Base-by-base conservation (phyloP, 2,797 vertebrate genomes). In the Pseudomugil tenellus region DNA sequence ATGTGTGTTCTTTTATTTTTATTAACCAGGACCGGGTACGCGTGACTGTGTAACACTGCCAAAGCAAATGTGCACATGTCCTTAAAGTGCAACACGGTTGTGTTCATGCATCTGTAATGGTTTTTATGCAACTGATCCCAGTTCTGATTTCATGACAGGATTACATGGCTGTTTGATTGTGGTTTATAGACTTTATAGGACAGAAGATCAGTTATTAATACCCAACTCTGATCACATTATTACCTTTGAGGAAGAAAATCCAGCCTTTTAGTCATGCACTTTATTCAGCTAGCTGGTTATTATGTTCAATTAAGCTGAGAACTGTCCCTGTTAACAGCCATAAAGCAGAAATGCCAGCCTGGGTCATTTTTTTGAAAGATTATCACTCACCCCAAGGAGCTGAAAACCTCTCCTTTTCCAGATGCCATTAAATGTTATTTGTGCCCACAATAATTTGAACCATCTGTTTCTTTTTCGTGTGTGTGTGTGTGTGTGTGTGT, bases 371-470 rank as follows among this genome's bases (percentile, higher is more conserved):
- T 75, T 54, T 31, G n/a, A 46, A 49, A 46, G 10, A 46, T 57
- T 77, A 55, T 72, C 62, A 70, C 66, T 58, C 63, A 54, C 32
- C 39, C 64, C 76, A 53, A 75, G 72, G 46, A 70, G 61, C 17
- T 55, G 66, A 80, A 77, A 62, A 72, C 67, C 23, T 65, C 3
- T 66, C 72, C 67, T 53, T 71, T 68, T 64, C 59, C 12, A 70
- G 39, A 70, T 56, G 35, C 49, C 52, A 58, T 71, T 48, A 75
- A 62, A 67, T 53, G 65, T 26, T 59, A 68, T 70, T 76, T 53
- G 41, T 57, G 53, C 49, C 53, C 55, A 23, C n/a, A 49, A 9
- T 62, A 63, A 51, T 72, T 70, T 72, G 31, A 81, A 68, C 43
- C 10, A 67, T 64, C 39, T 2, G 12, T 52, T 66, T 72, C 34